Conservation (phyloP, 2,888 invertebrate genomes). For the Nemotelus pantherinus region DNA sequence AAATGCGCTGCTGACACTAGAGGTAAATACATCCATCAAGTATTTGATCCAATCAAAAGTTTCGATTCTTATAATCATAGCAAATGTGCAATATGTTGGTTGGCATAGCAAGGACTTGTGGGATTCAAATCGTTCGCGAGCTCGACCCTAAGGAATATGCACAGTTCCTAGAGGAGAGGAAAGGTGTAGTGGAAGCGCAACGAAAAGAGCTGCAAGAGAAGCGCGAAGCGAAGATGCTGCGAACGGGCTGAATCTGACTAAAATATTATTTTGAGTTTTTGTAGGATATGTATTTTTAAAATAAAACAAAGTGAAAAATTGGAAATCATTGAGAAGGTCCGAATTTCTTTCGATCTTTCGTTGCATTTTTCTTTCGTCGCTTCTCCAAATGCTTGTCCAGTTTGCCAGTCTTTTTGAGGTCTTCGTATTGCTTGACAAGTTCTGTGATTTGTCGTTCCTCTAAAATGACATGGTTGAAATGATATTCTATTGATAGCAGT, state of each 20-base stretch:
- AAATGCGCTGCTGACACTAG: conserved; percentile 61
- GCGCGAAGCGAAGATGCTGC: conserved; percentile 89
- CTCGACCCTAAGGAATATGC: conserved; percentile 83
- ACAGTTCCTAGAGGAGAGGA: conserved; percentile 81
- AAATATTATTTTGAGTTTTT: not conserved
- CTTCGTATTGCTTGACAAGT: conserved; percentile 82
- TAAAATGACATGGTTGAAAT: conserved; percentile 58
- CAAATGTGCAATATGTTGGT: conserved; percentile 84
- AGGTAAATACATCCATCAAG: conserved; percentile 54
- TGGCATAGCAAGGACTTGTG: conserved; percentile 80
- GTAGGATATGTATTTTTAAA: conserved; percentile 26
- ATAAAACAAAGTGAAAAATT: conserved; percentile 29
- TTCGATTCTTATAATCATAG: conserved; percentile 58
- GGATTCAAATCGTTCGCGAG: conserved; percentile 83
- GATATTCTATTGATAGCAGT: conserved; percentile 38
- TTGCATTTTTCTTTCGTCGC: conserved; percentile 76
- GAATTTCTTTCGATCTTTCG: conserved; percentile 63
- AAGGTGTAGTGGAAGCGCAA: conserved; percentile 75
- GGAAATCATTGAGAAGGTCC: not conserved
- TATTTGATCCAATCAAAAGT: not conserved
- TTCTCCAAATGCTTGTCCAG: conserved; percentile 84
- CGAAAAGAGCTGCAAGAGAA: conserved; percentile 81
- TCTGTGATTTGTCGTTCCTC: conserved; percentile 81
- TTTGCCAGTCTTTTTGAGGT: conserved; percentile 79
- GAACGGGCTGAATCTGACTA: conserved; percentile 70